phyloP scores from a whole-genome alignment of 2,113 vertebrate genomes.

The Antechinus flavipes region DNA sequence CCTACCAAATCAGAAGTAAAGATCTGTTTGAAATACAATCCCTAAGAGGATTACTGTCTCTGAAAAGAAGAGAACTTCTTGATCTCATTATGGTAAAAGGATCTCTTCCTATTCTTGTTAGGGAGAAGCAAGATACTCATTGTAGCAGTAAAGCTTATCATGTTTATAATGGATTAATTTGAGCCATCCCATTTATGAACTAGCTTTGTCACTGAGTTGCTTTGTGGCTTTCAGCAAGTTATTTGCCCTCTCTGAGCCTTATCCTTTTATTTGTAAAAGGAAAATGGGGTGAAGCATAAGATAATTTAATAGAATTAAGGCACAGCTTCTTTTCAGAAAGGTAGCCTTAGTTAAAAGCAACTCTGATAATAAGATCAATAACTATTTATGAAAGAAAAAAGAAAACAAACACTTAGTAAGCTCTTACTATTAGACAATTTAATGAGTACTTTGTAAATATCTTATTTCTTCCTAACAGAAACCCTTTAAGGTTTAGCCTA shows the following conservation, averaged over 20 bases:
- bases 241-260: accelerated
- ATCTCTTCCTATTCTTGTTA: background rate
- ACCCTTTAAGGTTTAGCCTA: background rate
- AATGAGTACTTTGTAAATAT: background rate
- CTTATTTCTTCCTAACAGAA: background rate
- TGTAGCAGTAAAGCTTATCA: background rate
- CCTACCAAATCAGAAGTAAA: constrained; percentile 8
- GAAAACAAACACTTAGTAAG: background rate
- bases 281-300: no score
- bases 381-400: background rate
- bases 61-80: constrained; percentile 24
- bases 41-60: constrained; percentile 1
- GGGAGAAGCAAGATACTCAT: background rate
- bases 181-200: background rate
- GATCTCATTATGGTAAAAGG: constrained; percentile 6
- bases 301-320: background rate
- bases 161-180: background rate
- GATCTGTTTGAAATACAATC: constrained; percentile 20
- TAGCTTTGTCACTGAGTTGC: accelerated
- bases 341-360: background rate
- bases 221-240: no score
- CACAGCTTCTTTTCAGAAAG: background rate
- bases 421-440: background rate
- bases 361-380: background rate
- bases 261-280: no score